Evolutionary conservation across 2,113 vertebrate genomes (phyloP).

Genomic region (Silurus glanis): DNA sequence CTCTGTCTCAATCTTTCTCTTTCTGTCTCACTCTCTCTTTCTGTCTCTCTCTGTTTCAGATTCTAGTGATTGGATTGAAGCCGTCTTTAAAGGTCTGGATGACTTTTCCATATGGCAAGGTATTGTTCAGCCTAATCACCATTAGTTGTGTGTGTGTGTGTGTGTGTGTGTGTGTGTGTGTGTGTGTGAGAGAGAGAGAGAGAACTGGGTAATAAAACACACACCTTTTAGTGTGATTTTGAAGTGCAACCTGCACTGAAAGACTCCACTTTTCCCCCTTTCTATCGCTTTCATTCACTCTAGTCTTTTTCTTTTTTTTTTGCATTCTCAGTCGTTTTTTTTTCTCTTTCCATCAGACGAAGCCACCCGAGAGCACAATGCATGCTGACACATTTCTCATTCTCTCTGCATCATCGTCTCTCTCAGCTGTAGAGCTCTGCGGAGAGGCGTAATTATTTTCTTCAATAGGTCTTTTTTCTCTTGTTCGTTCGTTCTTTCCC

Average conservation of each 20-base stretch:
- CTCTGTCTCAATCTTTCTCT: not conserved
- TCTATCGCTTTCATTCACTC: not conserved
- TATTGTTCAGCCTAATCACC: constrained; percentile 63
- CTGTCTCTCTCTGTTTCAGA: constrained; percentile 68
- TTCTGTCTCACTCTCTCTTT: not conserved
- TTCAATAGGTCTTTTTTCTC: constrained; percentile 15
- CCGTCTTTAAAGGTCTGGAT: constrained; percentile 97
- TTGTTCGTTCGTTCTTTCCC: not conserved
- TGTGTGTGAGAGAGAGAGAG: no score
- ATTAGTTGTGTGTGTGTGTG: not conserved
- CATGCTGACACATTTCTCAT: not conserved
- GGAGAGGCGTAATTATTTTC: constrained; percentile 38
- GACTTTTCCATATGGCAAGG: constrained; percentile 94
- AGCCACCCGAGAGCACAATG: constrained; percentile 16
- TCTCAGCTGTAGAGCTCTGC: constrained; percentile 16
- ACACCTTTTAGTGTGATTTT: not conserved
- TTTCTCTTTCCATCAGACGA: constrained; percentile 4
- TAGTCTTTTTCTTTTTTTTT: not conserved
- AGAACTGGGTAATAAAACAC: not conserved
- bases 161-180: not conserved
- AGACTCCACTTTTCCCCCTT: not conserved
- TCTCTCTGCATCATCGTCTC: not conserved
- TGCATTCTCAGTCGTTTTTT: not conserved
- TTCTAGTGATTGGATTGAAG: constrained; percentile 94
- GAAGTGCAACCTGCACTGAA: not conserved